Conservation (phyloP, 2,797 vertebrate species). For the Cirrhinus molitorella region DNA sequence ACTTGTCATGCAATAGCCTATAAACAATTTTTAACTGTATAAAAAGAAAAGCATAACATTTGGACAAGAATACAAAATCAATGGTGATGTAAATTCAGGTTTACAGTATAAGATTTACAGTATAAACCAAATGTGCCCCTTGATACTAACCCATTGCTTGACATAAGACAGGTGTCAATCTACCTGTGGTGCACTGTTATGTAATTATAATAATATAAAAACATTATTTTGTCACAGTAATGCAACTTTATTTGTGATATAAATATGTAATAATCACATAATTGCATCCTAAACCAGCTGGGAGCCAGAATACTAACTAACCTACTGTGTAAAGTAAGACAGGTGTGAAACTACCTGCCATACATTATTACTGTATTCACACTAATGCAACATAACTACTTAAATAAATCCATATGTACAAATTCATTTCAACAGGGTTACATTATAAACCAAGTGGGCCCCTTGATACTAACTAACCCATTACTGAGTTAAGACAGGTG, state of each 20-base stretch:
- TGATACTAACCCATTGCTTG: slow-evolving; percentile 16
- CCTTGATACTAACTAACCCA: slow-evolving; percentile 28
- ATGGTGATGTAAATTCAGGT: not conserved
- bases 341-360: not conserved
- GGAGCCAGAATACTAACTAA: not conserved
- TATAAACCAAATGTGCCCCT: slow-evolving; percentile 41
- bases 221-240: not conserved
- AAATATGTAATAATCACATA: not conserved
- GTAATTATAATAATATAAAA: no score
- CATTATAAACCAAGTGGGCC: slow-evolving; percentile 42
- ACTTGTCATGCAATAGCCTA: not conserved
- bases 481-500: slow-evolving; percentile 40
- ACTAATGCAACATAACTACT: not conserved
- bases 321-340: not conserved
- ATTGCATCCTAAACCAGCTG: not conserved
- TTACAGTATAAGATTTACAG: not conserved
- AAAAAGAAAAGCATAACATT: not conserved
- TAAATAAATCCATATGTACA: not conserved
- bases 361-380: not conserved
- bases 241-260: not conserved
- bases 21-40: not conserved
- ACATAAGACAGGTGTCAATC: not conserved
- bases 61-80: not conserved
- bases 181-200: not conserved
- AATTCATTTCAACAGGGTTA: not conserved